These are phyloP conservation scores for Emydocephalus ijimae DNA, from an alignment of 2,113 vertebrate species.

Conservation along the genomic window DNA sequence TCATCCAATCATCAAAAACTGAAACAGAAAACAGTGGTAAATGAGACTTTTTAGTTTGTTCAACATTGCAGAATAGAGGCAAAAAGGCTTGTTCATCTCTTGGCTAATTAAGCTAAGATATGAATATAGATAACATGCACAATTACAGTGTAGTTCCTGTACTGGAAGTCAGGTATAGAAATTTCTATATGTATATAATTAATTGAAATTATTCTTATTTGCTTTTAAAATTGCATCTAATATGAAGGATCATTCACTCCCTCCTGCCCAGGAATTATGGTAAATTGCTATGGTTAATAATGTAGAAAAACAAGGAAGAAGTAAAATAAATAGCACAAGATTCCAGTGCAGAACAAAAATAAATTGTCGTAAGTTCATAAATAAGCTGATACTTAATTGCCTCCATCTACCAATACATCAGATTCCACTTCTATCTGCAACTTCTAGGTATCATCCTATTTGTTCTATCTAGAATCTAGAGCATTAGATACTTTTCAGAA, in stretches of 20 bases:
- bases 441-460: neutral
- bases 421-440: neutral
- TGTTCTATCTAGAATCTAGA: neutral
- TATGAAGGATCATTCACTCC: neutral
- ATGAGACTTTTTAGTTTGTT: neutral
- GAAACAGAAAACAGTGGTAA: neutral
- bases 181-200: neutral
- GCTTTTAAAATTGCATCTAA: neutral
- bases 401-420: neutral
- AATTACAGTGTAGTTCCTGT: neutral
- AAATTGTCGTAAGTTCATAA: neutral
- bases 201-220: neutral
- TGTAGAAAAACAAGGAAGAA: neutral
- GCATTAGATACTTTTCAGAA: neutral
- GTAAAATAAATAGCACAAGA: neutral
- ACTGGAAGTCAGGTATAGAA: neutral
- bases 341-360: neutral
- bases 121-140: neutral
- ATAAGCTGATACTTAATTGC: neutral
- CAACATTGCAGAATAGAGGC: neutral
- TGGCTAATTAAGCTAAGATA: neutral
- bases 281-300: neutral
- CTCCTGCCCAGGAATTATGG: neutral
- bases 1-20: neutral
- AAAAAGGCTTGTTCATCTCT: neutral